Conservation (phyloP, 2,888 invertebrate species). For the Tenthredo mesomela region DNA sequence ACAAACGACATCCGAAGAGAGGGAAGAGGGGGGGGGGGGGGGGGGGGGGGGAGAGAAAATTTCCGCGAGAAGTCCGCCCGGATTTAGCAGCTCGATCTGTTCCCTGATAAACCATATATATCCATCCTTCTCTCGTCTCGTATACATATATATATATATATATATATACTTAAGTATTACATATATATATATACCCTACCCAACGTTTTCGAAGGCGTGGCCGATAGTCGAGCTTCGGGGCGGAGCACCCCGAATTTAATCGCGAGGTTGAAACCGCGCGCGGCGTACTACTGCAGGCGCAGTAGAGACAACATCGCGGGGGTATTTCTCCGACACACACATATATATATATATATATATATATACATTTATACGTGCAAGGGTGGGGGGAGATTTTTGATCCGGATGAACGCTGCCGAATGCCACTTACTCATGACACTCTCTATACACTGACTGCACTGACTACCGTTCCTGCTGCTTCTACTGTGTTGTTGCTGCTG, state of each 20-base stretch:
- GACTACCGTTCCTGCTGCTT: not conserved
- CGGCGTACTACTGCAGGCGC: conserved; percentile 8
- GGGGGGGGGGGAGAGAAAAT: not conserved
- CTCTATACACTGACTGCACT: not conserved
- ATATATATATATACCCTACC: too few species aligned
- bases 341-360: not conserved
- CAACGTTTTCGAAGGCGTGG: conserved; percentile 55
- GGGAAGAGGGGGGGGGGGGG: not conserved
- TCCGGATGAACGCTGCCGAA: conserved; percentile 20
- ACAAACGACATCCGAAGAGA: not conserved
- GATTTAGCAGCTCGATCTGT: conserved; percentile 41
- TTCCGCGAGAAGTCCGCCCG: not conserved
- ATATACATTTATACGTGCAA: not conserved
- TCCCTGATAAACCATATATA: not conserved
- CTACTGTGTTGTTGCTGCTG: not conserved
- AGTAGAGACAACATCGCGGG: conserved; percentile 3
- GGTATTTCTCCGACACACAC: not conserved
- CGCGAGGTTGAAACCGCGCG: conserved; percentile 47
- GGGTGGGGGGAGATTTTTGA: conserved; percentile 57
- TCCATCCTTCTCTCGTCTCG: conserved; percentile 7
- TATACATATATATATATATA: not conserved
- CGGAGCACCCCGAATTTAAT: conserved; percentile 67
- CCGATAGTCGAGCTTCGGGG: conserved; percentile 55
- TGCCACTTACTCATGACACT: conserved; percentile 4
- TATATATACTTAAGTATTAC: not conserved